Conservation (phyloP, 2,797 vertebrate genomes). For the Phataginus tricuspis region DNA sequence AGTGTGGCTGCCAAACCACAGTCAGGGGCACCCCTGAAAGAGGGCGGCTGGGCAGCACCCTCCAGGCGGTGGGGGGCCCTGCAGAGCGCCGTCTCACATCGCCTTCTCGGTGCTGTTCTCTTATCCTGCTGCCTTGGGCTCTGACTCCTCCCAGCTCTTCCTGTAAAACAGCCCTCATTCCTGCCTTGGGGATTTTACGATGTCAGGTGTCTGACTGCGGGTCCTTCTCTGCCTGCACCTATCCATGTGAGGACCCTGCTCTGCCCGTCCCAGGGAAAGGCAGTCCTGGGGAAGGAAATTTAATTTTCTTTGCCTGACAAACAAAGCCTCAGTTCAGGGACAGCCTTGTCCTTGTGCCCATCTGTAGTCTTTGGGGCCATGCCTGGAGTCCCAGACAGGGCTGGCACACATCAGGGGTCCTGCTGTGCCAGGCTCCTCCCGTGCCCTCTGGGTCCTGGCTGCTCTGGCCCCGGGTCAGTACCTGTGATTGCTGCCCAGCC, state of each 20-base stretch:
- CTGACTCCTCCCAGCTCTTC: background rate
- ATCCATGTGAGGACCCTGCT: background rate
- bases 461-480: conserved; percentile 58
- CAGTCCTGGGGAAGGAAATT: background rate
- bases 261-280: too few relatives aligned
- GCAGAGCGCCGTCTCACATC: background rate
- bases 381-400: background rate
- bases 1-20: conserved; percentile 85
- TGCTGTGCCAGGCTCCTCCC: too few relatives aligned
- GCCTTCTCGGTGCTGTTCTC: background rate
- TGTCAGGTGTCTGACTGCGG: background rate
- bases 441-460: rapidly evolving
- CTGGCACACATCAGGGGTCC: rapidly evolving
- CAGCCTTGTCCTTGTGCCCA: background rate
- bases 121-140: background rate
- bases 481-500: conserved; percentile 92
- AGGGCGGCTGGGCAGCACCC: too few relatives aligned
- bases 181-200: too few relatives aligned
- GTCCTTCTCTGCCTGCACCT: too few relatives aligned
- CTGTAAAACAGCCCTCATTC: background rate
- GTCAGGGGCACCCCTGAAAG: conserved; percentile 88
- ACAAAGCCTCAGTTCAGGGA: background rate
- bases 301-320: background rate
- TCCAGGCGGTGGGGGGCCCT: background rate
- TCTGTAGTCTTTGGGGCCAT: background rate